Conservation (phyloP, 2,113 vertebrate genomes). For the Ailurus styani region DNA sequence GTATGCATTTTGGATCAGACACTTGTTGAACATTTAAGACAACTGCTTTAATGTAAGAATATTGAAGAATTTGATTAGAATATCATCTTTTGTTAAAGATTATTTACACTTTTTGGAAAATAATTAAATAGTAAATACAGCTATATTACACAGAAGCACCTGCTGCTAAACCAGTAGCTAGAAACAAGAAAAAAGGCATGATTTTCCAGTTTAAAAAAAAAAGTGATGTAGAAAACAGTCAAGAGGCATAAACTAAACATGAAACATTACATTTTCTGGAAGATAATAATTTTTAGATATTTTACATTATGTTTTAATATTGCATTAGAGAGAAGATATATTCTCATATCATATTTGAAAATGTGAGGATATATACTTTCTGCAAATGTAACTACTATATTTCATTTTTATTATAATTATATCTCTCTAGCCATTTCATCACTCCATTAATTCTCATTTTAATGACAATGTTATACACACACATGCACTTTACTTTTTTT, state of each 20-base stretch:
- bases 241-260: background rate
- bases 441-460: background rate
- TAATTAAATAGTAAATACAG: background rate
- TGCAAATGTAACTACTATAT: background rate
- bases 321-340: background rate
- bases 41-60: background rate
- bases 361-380: background rate
- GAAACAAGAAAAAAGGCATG: background rate
- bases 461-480: background rate
- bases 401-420: background rate
- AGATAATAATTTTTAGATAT: background rate
- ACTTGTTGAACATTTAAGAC: slow-evolving; percentile 2
- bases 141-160: background rate
- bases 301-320: slow-evolving; percentile 10
- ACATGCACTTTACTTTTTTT: background rate
- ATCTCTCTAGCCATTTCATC: background rate
- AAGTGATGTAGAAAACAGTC: background rate
- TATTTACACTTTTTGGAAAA: background rate
- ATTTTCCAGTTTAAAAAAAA: background rate
- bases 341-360: background rate
- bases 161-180: background rate
- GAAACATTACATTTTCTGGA: background rate
- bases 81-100: background rate
- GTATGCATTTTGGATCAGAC: background rate
- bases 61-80: background rate